These are phyloP conservation scores for Mystacides longicornis DNA, from an alignment of 2,888 invertebrate genomes.

Conservation along the genomic window DNA sequence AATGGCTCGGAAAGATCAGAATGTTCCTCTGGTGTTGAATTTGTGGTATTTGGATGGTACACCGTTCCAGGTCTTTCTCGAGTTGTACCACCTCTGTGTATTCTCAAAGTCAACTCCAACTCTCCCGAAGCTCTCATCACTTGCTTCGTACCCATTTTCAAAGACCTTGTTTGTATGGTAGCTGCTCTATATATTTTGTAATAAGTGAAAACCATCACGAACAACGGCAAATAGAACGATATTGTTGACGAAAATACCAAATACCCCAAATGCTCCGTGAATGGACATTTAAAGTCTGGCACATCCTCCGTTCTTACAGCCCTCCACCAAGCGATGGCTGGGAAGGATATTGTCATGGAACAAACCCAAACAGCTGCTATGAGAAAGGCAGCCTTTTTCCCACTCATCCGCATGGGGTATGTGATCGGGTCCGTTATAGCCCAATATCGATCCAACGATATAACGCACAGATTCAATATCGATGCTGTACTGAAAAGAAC, in stretches of 20 bases:
- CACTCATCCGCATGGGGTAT: constrained; percentile 92
- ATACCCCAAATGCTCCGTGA: constrained; percentile 94
- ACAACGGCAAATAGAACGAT: constrained; percentile 93
- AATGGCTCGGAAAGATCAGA: constrained; percentile 61
- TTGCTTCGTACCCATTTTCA: constrained; percentile 87
- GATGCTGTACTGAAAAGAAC: constrained; percentile 97
- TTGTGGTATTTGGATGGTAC: constrained; percentile 40
- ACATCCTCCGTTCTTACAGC: constrained; percentile 75
- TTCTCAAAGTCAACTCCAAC: constrained; percentile 80
- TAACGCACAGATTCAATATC: constrained; percentile 94
- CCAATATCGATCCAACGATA: constrained; percentile 95
- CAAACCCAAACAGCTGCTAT: constrained; percentile 96
- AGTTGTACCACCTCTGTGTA: constrained; percentile 84
- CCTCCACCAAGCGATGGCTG: constrained; percentile 96
- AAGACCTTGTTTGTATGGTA: constrained; percentile 81
- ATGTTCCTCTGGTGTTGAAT: constrained; percentile 59
- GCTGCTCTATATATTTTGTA: constrained; percentile 93
- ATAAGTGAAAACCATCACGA: constrained; percentile 98
- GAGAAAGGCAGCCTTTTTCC: constrained; percentile 73
- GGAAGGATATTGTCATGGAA: constrained; percentile 94
- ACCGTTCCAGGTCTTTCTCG: constrained; percentile 51
- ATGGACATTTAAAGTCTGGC: constrained; percentile 82
- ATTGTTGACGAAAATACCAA: constrained; percentile 95
- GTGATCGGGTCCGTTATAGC: constrained; percentile 98
- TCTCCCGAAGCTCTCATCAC: constrained; percentile 80